Base-by-base conservation (phyloP, 2,888 invertebrate genomes). In the Ophioninae sp. region DNA sequence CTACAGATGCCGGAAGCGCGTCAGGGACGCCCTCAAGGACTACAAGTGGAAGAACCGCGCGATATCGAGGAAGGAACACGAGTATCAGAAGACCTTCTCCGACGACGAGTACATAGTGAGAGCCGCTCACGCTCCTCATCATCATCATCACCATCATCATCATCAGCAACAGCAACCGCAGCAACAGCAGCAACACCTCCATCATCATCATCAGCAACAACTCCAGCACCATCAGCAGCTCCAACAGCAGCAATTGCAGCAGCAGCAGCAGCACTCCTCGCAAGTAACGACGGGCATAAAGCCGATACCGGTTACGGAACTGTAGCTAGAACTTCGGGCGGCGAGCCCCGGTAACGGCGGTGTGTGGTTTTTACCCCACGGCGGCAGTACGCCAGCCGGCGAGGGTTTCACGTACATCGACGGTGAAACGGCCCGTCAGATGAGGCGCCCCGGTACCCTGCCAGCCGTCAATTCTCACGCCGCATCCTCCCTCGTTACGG, bases 271-370 rank as follows among this genome's bases (percentile, higher is more conserved):
- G 87, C 93, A 93, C 30, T 87, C 62, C 82, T 88, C 82, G 79
- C 89, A 81, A 87, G 87, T 90, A 21, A 87, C 89, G 30, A 86
- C 90, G 72, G 90, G 94, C 91, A 92, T 94, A 85, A 94, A 95
- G 91, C 96, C 97, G 23, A 96, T 97, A 91, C 97, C 97, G 88
- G 97, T 97, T 90, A 97, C 97, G 94, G 97, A 97, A 93, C 97
- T 97, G 96, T 97, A 97, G 97, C 97, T 97, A 97, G 97, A 97
- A 95, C 96, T 97, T 94, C 97, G 97, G 96, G 97, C 97, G 95
- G 97, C 97, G 94, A 93, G 93, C 92, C 93, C 93, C 87, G 91
- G 92, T 82, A 91, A 89, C 96, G 94, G 96, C 94, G 95, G 96
- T 95, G 93, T 96, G 94, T 94, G 96, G 95, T 95, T 93, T 88